Evolutionary conservation across 2,113 vertebrate genomes (phyloP), one percentile per base, ranked within the genome.

Genomic region (Eudyptes chrysolophus): DNA sequence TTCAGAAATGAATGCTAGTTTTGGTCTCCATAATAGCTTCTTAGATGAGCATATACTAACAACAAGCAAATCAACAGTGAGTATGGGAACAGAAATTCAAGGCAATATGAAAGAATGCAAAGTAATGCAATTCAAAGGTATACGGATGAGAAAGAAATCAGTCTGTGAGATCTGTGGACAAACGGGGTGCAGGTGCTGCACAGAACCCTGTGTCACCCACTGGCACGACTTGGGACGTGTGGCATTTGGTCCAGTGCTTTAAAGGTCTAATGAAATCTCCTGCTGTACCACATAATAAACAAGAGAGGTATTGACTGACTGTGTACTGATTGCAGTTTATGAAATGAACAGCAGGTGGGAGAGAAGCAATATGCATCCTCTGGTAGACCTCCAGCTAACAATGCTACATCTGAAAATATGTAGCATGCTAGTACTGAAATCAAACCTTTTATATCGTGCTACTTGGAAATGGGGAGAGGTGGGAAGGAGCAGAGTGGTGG

Each of bases 331-430:
- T 97, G 98, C 97, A 96, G 79, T 98, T 97, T 92, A 75, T 97
- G 92, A 94, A 95, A 64, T 96, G 86, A 95, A 98, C 97, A 96
- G 97, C 97, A 97, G 97, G 98, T 97, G 98, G 97, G 86, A 93
- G 97, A 95, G 94, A 77, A 98, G 97, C 90, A 82, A 79, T 84
- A 87, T 96, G 86, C 95, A 97, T 97, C 85, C 68, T 94, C 89
- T 54, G 62, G 51, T 62, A 89, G 90, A 92, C 68, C 93, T 94
- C 77, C 96, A 89, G 84, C 48, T 80, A 86, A 84, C 79, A 92
- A 89, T 44, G 38, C 86, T 87, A 60, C 44, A 42, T 74, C 71
- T 69, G 74, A 95, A 64, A 77, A 90, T 34, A 8, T 6, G 27
- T 1, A 72, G 34, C 52, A 17, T 38, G 8, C 81, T 79, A 62